phyloP scores from a whole-genome alignment of 2,797 vertebrate species.

The Myripristis murdjan region DNA sequence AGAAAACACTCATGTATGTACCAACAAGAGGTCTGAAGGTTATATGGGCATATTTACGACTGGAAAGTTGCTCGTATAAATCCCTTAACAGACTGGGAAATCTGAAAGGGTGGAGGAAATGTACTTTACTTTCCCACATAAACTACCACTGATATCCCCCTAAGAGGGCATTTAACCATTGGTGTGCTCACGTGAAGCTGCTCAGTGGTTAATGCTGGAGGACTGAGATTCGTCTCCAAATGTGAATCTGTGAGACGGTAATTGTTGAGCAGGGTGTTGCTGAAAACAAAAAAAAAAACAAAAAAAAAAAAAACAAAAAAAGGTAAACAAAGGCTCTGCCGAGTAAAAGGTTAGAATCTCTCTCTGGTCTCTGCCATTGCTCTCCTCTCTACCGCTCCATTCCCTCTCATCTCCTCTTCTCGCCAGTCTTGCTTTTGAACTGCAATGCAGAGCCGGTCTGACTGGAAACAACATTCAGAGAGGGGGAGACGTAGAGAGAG shows the following conservation, averaged over 20 bases:
- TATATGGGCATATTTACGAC: background rate
- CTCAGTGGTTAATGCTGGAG: background rate
- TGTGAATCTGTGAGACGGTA: background rate
- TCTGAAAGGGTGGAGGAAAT: background rate
- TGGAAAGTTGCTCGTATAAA: too few species aligned
- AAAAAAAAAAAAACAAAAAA: slow-evolving; percentile 3
- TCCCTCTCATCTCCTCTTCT: slow-evolving; percentile 7
- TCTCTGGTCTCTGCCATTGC: slow-evolving; percentile 5
- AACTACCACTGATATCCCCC: background rate
- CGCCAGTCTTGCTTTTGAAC: slow-evolving; percentile 47
- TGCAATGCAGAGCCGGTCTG: slow-evolving; percentile 60
- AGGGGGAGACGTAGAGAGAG: slow-evolving; percentile 11
- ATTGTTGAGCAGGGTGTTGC: background rate
- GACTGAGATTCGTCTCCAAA: background rate
- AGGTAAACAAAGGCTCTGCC: slow-evolving; percentile 3
- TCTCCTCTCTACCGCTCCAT: background rate
- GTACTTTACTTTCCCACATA: background rate
- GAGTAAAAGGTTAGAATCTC: slow-evolving; percentile 10
- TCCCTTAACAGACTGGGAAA: background rate
- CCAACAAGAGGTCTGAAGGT: background rate
- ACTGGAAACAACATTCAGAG: slow-evolving; percentile 37
- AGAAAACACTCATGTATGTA: background rate
- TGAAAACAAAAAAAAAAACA: slow-evolving; percentile 5
- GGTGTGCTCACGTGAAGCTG: background rate
- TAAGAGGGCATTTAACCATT: background rate